Base-by-base conservation (phyloP, 2,888 invertebrate genomes). In the Nezara viridula region DNA sequence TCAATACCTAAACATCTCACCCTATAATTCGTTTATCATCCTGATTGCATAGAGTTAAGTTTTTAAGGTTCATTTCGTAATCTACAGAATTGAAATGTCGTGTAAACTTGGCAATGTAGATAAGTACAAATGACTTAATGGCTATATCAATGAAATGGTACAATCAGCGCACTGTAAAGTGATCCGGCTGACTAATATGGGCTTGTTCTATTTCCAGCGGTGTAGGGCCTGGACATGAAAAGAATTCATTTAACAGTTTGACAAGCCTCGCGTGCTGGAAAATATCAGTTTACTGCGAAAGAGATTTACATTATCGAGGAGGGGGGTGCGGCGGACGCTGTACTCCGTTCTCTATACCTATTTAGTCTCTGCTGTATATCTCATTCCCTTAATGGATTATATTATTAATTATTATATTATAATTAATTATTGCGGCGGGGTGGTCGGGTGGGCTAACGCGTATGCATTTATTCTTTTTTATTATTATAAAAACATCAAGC, bases 221-320 rank as follows among this genome's bases (percentile, higher is more conserved):
- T n/a, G 81, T 47, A 81, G 44, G 44, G n/a, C n/a, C 81, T n/a
- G 10, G 21, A 32, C 86, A 86, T 86, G 86, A 40, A 55, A 86
- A 55, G 86, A 86, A 86, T 86, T 86, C 86, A 86, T 86, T 86
- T 55, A 55, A 86, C 55, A 86, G 86, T 86, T 86, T 55, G 86
- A 86, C 86, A 86, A 86, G 86, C 60, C 55, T 86, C 86, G 86
- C 86, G 86, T 86, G 86, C 55, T 55, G 55, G 37, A 32, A 86
- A 86, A 86, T 86, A 86, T 86, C 86, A 86, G 86, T 86, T 86
- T 86, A 55, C 52, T 60, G 37, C 24, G 16, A 86, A 86, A 86
- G 37, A 86, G 86, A 86, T 86, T 86, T 86, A 55, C 49, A 86
- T 86, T 86, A 86, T 55, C 50, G 37, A 52, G 14, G 32, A 32